A percentile compares a stretch with the other conserved stretches of the same genome.
Conservation (phyloP, 2,797 vertebrate species). For the Clamator glandarius region DNA sequence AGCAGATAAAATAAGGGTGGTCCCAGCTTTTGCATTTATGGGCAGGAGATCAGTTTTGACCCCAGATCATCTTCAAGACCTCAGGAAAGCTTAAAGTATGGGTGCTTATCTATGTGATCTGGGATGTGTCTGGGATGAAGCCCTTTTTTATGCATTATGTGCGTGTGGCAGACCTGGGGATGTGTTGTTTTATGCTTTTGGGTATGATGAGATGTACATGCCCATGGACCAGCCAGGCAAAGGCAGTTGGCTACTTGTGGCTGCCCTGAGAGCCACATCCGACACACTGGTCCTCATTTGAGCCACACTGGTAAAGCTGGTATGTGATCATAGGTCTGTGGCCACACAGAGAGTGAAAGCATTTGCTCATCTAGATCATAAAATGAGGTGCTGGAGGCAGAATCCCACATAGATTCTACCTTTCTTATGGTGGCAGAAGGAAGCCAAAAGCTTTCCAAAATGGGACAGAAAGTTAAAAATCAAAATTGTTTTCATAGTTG, state of each 20-base stretch:
- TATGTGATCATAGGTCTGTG: not conserved
- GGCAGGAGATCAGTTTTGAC: not conserved
- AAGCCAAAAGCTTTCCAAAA: not conserved
- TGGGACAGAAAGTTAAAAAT: not conserved
- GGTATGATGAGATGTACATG: not conserved
- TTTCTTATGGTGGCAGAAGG: not conserved
- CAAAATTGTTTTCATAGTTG: not conserved
- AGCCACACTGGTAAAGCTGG: not conserved
- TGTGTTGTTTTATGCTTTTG: not conserved
- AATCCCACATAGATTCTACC: not conserved
- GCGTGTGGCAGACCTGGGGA: not conserved
- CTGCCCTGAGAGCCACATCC: not conserved
- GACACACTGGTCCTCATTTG: rapidly evolving
- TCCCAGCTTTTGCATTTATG: not conserved
- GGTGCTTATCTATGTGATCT: not conserved
- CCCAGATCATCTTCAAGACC: not conserved
- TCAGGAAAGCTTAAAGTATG: not conserved
- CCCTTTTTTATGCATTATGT: not conserved
- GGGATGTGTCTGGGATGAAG: not conserved
- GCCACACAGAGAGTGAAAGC: not conserved
- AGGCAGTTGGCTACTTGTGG: not conserved
- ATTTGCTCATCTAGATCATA: not conserved
- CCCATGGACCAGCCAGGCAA: not conserved
- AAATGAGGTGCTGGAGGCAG: not conserved
- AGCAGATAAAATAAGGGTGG: not conserved